Conservation (phyloP, 2,113 vertebrate genomes). For the Myocastor coypus region DNA sequence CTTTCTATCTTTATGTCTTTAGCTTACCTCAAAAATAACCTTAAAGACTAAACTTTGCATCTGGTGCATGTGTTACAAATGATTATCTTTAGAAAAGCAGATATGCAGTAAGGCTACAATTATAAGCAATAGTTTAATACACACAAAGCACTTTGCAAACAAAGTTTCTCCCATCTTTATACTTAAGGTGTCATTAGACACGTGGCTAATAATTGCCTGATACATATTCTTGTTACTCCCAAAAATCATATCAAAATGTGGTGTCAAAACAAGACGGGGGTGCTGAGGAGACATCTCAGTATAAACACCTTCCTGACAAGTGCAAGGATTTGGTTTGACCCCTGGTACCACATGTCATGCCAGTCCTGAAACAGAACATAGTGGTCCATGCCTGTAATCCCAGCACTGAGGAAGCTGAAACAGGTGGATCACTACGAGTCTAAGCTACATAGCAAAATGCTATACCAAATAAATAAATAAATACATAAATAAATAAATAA, state of each 20-base stretch:
- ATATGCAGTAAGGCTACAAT: neutral
- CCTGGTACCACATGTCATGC: no score
- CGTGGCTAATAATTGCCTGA: neutral
- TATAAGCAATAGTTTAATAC: neutral
- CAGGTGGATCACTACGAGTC: no score
- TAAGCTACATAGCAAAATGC: no score
- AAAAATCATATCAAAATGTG: neutral
- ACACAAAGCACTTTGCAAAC: neutral
- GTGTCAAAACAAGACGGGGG: neutral
- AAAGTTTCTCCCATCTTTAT: neutral
- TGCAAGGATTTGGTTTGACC: no score
- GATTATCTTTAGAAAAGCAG: neutral
- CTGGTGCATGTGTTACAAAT: neutral
- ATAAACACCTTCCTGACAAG: no score
- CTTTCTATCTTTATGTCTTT: neutral
- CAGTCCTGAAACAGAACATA: no score
- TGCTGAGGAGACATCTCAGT: no score
- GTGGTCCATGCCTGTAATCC: no score
- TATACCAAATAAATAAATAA: no score
- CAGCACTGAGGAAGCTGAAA: no score
- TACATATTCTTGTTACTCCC: neutral
- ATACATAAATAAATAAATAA: no score
- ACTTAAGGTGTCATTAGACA: neutral
- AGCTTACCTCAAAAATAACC: neutral
- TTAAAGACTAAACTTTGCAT: neutral